Evolutionary conservation across 2,113 vertebrate species (phyloP).

Genomic region (Quiscalus mexicanus): DNA sequence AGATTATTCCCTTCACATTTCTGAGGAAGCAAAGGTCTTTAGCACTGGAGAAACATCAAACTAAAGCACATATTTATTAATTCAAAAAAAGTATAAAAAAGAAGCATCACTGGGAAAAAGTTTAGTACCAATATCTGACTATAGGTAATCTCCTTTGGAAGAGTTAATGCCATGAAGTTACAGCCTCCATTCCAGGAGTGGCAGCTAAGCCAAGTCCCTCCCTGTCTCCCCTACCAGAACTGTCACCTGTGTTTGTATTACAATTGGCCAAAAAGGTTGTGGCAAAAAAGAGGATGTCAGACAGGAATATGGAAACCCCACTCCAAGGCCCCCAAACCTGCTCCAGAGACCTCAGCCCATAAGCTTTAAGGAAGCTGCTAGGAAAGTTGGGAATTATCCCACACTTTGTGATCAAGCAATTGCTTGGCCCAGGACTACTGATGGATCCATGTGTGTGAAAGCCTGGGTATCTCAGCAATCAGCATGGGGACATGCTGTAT

Average conservation of each 20-base stretch:
- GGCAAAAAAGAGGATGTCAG: not conserved
- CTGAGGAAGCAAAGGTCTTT: not conserved
- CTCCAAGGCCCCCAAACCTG: not conserved
- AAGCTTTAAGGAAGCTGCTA: not conserved
- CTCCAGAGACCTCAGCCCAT: not conserved
- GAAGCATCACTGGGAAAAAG: not conserved
- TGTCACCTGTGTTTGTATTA: not conserved
- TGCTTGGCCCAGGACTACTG: not conserved
- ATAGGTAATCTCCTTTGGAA: not conserved
- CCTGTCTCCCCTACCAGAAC: not conserved
- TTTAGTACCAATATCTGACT: not conserved
- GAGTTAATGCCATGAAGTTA: not conserved
- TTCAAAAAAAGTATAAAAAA: not conserved
- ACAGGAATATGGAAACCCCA: not conserved
- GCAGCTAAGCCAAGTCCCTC: not conserved
- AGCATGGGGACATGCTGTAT: not conserved
- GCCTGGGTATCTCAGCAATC: not conserved
- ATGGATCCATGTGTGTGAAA: not conserved
- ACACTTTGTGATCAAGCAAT: not conserved
- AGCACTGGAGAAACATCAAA: not conserved
- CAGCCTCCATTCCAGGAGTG: not conserved
- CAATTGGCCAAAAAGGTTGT: not conserved
- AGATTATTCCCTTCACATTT: constrained; percentile 19
- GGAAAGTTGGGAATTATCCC: not conserved
- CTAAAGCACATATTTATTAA: not conserved